These are phyloP conservation scores for Cheilosia scutellata DNA, from an alignment of 2,888 invertebrate species.

Conservation along the genomic window DNA sequence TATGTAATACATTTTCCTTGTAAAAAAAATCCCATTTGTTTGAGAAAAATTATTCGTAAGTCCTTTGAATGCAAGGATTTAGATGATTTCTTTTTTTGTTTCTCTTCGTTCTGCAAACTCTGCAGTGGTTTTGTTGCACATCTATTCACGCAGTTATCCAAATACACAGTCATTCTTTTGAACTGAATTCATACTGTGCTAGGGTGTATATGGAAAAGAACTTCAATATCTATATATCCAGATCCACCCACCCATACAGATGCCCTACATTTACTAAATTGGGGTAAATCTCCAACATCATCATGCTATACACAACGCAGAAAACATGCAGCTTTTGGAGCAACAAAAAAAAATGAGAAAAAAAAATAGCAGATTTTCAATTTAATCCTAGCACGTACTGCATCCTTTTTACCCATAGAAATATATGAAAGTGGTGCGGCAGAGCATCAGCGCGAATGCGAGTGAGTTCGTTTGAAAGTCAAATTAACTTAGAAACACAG, in stretches of 20 bases:
- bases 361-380: constrained; percentile 67
- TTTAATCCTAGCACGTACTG: constrained; percentile 74
- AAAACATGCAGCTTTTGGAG: constrained; percentile 26
- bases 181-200: constrained; percentile 39
- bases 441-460: constrained; percentile 22
- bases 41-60: constrained; percentile 10
- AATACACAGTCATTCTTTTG: constrained; percentile 58
- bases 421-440: constrained; percentile 11
- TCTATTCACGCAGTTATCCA: constrained; percentile 72
- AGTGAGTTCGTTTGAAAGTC: constrained; percentile 69
- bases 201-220: background rate
- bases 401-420: constrained; percentile 58
- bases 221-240: constrained; percentile 16
- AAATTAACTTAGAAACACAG: constrained; percentile 75
- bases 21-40: constrained; percentile 37
- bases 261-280: constrained; percentile 74
- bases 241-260: constrained; percentile 13
- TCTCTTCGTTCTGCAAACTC: constrained; percentile 14
- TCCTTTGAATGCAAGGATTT: constrained; percentile 64
- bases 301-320: constrained; percentile 19
- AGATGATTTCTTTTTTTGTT: constrained; percentile 14
- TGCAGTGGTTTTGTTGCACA: constrained; percentile 58
- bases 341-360: constrained; percentile 9
- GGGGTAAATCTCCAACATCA: constrained; percentile 59
- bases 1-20: constrained; percentile 28